Conservation (phyloP, 2,888 invertebrate genomes). For the Atherix ibis region DNA sequence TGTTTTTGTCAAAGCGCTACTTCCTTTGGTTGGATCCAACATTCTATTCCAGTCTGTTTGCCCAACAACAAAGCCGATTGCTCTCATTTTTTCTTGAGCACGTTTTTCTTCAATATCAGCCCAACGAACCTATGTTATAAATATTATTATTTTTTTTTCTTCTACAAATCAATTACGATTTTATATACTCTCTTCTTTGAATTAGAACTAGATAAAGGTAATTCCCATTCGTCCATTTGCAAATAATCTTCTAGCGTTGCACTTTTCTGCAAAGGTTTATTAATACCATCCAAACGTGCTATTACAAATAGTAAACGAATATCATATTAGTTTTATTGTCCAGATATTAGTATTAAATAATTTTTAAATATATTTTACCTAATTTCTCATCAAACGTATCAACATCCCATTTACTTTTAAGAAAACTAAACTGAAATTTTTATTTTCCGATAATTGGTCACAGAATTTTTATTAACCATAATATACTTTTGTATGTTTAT, state of each 20-base stretch:
- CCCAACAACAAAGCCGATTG: constrained; percentile 92
- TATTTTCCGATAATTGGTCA: not conserved
- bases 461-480: too few species aligned
- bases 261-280: constrained; percentile 45
- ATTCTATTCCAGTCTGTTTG: constrained; percentile 93
- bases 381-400: constrained; percentile 66
- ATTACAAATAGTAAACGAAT: constrained; percentile 31
- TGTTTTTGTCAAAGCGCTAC: constrained; percentile 79
- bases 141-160: not conserved
- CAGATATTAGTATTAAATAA: constrained; percentile 25
- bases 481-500: too few species aligned
- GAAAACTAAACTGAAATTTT: constrained; percentile 22
- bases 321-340: not conserved
- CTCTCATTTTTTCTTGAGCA: constrained; percentile 81
- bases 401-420: constrained; percentile 72
- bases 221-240: constrained; percentile 59
- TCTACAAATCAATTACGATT: not conserved
- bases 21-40: constrained; percentile 82
- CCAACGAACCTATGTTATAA: constrained; percentile 70
- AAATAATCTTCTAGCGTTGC: constrained; percentile 78
- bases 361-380: constrained; percentile 46
- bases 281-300: constrained; percentile 89
- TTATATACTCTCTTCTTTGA: constrained; percentile 72
- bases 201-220: constrained; percentile 38
- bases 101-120: constrained; percentile 91